These are phyloP conservation scores for Euplexia lucipara DNA, from an alignment of 2,888 invertebrate species.

Conservation along the genomic window DNA sequence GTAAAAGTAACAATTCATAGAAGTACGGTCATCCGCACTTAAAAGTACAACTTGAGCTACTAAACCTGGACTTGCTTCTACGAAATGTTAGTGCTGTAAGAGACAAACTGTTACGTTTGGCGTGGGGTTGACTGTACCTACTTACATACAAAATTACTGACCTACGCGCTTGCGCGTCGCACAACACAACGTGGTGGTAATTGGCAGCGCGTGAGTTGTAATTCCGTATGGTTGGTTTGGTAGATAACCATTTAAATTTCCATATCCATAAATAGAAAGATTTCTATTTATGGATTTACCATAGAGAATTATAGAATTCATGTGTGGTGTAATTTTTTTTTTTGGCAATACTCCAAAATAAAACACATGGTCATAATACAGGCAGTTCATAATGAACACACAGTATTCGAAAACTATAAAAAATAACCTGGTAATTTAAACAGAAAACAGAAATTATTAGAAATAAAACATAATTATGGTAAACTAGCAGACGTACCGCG, in stretches of 20 bases:
- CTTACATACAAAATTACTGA: conserved; percentile 35
- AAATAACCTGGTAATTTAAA: too few relatives aligned
- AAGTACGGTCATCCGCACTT: neutral
- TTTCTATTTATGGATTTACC: too few relatives aligned
- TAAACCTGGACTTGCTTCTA: neutral
- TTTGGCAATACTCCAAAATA: too few relatives aligned
- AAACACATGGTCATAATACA: too few relatives aligned
- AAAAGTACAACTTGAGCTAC: neutral
- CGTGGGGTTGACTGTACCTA: conserved; percentile 16
- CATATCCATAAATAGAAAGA: too few relatives aligned
- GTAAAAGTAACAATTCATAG: conserved; percentile 58
- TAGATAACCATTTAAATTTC: conserved; percentile 2
- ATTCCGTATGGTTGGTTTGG: conserved; percentile 22
- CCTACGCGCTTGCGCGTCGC: conserved; percentile 38
- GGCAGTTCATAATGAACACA: too few relatives aligned
- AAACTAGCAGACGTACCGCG: too few relatives aligned
- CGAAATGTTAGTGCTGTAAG: neutral
- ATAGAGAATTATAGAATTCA: too few relatives aligned
- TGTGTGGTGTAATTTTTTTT: too few relatives aligned
- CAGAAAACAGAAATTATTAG: too few relatives aligned
- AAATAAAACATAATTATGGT: too few relatives aligned
- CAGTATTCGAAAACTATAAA: too few relatives aligned
- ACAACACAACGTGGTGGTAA: conserved; percentile 8
- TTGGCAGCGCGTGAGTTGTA: conserved; percentile 43
- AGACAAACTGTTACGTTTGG: neutral